Evolutionary conservation across 2,113 vertebrate species (phyloP).

Genomic region (Sebastes fasciatus): DNA sequence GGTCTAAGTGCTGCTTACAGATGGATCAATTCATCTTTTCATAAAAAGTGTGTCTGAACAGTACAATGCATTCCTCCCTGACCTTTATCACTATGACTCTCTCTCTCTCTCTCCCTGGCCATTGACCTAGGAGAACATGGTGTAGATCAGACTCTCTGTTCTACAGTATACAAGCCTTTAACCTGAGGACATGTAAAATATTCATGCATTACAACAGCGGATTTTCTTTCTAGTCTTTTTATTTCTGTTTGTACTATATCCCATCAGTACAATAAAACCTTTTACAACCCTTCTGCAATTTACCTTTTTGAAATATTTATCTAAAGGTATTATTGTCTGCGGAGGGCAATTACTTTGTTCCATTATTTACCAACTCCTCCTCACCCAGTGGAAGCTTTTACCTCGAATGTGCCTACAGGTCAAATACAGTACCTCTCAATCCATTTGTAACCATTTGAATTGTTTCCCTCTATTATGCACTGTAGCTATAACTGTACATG

Average conservation of each 20-base stretch:
- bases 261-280: constrained; percentile 82
- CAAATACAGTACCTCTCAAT: constrained; percentile 62
- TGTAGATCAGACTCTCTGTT: constrained; percentile 58
- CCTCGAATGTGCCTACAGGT: constrained; percentile 60
- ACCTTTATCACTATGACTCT: constrained; percentile 65
- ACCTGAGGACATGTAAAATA: constrained; percentile 82
- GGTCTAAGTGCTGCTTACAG: constrained; percentile 89
- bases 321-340: constrained; percentile 83
- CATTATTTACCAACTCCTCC: constrained; percentile 82
- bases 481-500: constrained; percentile 49
- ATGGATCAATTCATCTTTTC: constrained; percentile 90
- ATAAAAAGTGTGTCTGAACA: constrained; percentile 85
- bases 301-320: constrained; percentile 86
- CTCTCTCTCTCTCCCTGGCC: constrained; percentile 24
- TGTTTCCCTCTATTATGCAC: constrained; percentile 69
- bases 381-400: constrained; percentile 76
- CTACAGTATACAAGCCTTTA: constrained; percentile 65
- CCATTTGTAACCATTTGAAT: constrained; percentile 76
- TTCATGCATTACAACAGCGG: constrained; percentile 75
- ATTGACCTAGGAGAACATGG: constrained; percentile 59
- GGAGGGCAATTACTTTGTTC: constrained; percentile 83
- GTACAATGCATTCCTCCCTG: constrained; percentile 79
- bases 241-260: constrained; percentile 79
- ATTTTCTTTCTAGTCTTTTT: constrained; percentile 72
- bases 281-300: constrained; percentile 80